Percentiles rank a stretch among this genome's conserved stretches.
These are phyloP conservation scores for Meiosimyza decipiens DNA, from an alignment of 2,888 invertebrate species.

Conservation along the genomic window DNA sequence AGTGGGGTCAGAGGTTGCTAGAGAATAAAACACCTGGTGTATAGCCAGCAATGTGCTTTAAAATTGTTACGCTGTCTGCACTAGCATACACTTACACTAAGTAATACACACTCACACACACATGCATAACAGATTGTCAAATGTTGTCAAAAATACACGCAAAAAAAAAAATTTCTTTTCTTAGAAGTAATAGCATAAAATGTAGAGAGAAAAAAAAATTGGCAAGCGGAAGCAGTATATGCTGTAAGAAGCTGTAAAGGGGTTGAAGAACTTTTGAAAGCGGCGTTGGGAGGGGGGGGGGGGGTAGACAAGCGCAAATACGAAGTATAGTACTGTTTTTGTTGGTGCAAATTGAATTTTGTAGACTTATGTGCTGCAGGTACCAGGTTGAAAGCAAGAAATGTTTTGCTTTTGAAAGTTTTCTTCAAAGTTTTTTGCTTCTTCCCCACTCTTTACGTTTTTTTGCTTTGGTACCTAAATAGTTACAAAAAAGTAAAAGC, in stretches of 20 bases:
- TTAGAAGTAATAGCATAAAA: not conserved
- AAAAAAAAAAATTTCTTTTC: not conserved
- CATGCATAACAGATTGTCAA: conserved; percentile 27
- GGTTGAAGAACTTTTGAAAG: no score
- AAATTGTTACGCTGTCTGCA: conserved; percentile 31
- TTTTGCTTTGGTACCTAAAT: not conserved
- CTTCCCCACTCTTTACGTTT: not conserved
- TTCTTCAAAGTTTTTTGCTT: not conserved
- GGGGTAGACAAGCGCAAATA: not conserved
- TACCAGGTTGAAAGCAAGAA: no score
- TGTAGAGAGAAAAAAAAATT: not conserved
- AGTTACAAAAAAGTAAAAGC: not conserved
- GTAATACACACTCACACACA: not conserved
- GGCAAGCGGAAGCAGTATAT: no score
- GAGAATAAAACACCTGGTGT: conserved; percentile 5
- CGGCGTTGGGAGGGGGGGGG: no score
- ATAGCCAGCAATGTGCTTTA: conserved; percentile 17
- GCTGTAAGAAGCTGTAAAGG: no score
- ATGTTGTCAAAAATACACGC: conserved; percentile 32
- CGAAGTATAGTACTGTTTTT: conserved; percentile 18
- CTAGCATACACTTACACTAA: not conserved
- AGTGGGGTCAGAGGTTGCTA: not conserved
- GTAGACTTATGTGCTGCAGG: not conserved
- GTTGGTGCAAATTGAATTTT: conserved; percentile 33
- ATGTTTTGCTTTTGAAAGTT: no score